These are phyloP conservation scores for Listrodromus nycthemerus DNA, from an alignment of 2,888 invertebrate genomes.

Conservation along the genomic window DNA sequence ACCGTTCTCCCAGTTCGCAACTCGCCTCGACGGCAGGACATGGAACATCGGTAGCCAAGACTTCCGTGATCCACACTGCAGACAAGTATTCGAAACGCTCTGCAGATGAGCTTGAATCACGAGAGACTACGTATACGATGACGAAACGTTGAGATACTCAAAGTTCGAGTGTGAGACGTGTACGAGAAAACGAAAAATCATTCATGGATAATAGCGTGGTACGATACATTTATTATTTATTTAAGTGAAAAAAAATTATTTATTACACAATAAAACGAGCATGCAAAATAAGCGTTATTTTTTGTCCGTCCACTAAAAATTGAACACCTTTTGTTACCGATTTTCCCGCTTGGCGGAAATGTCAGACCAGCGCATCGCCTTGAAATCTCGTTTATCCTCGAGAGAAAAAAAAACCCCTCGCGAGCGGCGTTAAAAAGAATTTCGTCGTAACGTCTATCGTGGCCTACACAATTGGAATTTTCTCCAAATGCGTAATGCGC, in stretches of 20 bases:
- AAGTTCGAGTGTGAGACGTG: not conserved
- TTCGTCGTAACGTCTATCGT: slow-evolving; percentile 17
- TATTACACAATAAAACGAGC: slow-evolving; percentile 42
- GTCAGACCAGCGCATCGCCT: no score
- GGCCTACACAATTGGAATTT: slow-evolving; percentile 11
- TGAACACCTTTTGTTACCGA: no score
- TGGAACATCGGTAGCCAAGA: slow-evolving; percentile 64
- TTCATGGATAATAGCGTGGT: not conserved
- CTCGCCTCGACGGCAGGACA: slow-evolving; percentile 35
- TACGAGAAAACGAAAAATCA: not conserved
- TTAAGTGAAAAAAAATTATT: slow-evolving; percentile 13
- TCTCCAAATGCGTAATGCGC: not conserved
- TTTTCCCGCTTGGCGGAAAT: not conserved
- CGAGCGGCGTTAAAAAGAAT: slow-evolving; percentile 16
- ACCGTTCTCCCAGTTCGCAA: not conserved
- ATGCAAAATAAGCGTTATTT: not conserved
- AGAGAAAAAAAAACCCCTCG: slow-evolving; percentile 1
- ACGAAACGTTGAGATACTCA: not conserved
- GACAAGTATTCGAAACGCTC: not conserved
- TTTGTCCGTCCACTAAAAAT: not conserved
- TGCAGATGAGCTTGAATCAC: not conserved
- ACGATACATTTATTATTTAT: slow-evolving; percentile 50
- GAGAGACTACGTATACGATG: not conserved
- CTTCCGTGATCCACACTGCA: slow-evolving; percentile 61
- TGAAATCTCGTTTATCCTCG: not conserved